A percentile compares a stretch with the other conserved stretches of the same genome.
phyloP scores from a whole-genome alignment of 23 tunicate genomes.

The Ciona savignyi region DNA sequence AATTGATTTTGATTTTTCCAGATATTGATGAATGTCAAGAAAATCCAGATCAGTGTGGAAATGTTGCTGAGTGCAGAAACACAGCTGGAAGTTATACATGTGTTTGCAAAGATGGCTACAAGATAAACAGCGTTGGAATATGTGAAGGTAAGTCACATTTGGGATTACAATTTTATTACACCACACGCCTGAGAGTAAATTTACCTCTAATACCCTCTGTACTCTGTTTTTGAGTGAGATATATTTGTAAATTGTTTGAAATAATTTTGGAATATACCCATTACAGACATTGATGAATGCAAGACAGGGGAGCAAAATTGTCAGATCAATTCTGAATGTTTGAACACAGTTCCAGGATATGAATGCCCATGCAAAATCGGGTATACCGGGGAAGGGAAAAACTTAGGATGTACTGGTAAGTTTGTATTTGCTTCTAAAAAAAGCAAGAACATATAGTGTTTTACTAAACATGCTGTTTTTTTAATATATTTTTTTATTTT shows the following conservation, averaged over 20 bases:
- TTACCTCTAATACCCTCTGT: too few relatives aligned
- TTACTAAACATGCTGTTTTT: too few relatives aligned
- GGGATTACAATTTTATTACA: too few relatives aligned
- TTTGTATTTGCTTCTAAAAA: too few relatives aligned
- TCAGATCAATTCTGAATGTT: slow-evolving; percentile 16
- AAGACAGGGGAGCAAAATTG: slow-evolving; percentile 9
- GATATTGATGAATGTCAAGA: slow-evolving; percentile 46
- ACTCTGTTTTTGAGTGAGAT: too few relatives aligned
- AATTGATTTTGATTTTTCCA: not conserved
- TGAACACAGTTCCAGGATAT: slow-evolving; percentile 33
- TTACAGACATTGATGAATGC: slow-evolving; percentile 50
- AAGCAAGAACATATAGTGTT: too few relatives aligned
- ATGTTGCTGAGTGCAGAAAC: slow-evolving; percentile 11
- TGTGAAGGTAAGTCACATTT: slow-evolving; percentile 20
- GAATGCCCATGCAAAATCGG: slow-evolving; percentile 31
- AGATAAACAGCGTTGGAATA: slow-evolving; percentile 13
- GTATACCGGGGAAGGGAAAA: not conserved
- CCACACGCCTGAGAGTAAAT: too few relatives aligned
- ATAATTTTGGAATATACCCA: too few relatives aligned
- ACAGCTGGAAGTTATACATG: slow-evolving; percentile 27
- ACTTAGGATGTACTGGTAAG: slow-evolving; percentile 3
- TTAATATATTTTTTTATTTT: too few relatives aligned
- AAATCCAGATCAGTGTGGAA: not conserved
- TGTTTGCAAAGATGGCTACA: slow-evolving; percentile 23
- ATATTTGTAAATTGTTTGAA: too few relatives aligned